These are phyloP conservation scores for Bombus polaris DNA, from an alignment of 1,140 invertebrate species.

Conservation along the genomic window DNA sequence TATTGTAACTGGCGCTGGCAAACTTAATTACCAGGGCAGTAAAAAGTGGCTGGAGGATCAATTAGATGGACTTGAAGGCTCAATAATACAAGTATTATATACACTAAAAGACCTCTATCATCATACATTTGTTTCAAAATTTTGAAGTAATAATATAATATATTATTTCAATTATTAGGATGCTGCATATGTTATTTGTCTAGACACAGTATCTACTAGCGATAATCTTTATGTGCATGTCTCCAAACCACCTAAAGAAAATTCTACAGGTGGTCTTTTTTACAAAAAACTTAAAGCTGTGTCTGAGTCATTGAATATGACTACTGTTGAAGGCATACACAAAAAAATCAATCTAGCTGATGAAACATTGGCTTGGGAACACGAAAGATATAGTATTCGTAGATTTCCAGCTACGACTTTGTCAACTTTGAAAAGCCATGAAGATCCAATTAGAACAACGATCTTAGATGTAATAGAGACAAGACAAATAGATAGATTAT, in stretches of 20 bases:
- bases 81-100: slow-evolving; percentile 87
- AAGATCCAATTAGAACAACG: slow-evolving; percentile 84
- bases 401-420: slow-evolving; percentile 95
- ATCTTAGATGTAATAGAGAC: slow-evolving; percentile 86
- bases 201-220: slow-evolving; percentile 90
- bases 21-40: slow-evolving; percentile 97
- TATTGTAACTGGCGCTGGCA: slow-evolving; percentile 94
- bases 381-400: slow-evolving; percentile 97
- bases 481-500: slow-evolving; percentile 85
- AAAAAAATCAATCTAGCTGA: slow-evolving; percentile 99
- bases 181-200: slow-evolving; percentile 94
- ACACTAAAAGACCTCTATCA: not conserved
- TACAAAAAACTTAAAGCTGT: slow-evolving; percentile 87
- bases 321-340: slow-evolving; percentile 91
- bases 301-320: slow-evolving; percentile 80
- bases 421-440: slow-evolving; percentile 89
- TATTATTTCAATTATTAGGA: slow-evolving; percentile 85
- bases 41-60: slow-evolving; percentile 99
- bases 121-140: slow-evolving; percentile 8
- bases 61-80: slow-evolving; percentile 89
- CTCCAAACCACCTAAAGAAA: slow-evolving; percentile 97
- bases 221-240: slow-evolving; percentile 93
- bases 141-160: slow-evolving; percentile 33
- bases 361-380: slow-evolving; percentile 96
- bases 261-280: slow-evolving; percentile 88